Evolutionary conservation across 2,888 invertebrate genomes (phyloP).

Genomic region (Sphaeridia pumilis): DNA sequence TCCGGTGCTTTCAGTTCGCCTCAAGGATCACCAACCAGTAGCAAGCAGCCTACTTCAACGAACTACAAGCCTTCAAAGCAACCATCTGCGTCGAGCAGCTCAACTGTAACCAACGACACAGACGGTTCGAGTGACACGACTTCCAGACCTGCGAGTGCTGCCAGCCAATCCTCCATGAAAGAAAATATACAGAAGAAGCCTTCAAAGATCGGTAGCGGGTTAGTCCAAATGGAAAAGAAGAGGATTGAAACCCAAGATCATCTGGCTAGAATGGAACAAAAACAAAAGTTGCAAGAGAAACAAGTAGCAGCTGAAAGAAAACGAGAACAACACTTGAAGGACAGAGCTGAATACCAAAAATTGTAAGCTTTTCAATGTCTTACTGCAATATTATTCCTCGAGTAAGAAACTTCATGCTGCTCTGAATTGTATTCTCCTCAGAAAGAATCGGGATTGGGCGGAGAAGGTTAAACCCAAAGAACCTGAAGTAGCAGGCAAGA

Average conservation of each 20-base stretch:
- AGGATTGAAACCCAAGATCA: constrained; percentile 12
- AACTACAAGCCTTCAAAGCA: too few relatives aligned
- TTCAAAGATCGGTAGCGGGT: not conserved
- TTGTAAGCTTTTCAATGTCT: too few relatives aligned
- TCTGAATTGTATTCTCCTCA: too few relatives aligned
- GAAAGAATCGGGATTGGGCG: constrained; percentile 27
- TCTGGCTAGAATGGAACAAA: constrained; percentile 4
- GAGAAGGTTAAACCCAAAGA: constrained; percentile 23
- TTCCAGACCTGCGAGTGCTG: not conserved
- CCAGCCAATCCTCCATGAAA: not conserved
- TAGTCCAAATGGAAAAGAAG: constrained; percentile 2
- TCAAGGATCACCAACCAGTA: too few relatives aligned
- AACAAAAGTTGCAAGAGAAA: constrained; percentile 16
- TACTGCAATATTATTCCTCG: not conserved
- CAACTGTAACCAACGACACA: too few relatives aligned
- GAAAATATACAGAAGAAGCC: too few relatives aligned
- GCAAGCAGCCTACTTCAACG: too few relatives aligned
- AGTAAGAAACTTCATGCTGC: too few relatives aligned
- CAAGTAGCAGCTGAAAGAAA: constrained; percentile 12
- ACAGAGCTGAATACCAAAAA: constrained; percentile 16
- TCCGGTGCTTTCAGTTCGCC: too few relatives aligned
- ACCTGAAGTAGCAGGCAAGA: constrained; percentile 16
- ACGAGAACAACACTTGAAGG: constrained; percentile 15
- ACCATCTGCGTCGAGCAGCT: too few relatives aligned
- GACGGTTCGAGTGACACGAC: not conserved